Percentiles rank a stretch among this genome's conserved stretches.
phyloP scores from a whole-genome alignment of 2,888 invertebrate genomes.

The Mystacides longicornis region DNA sequence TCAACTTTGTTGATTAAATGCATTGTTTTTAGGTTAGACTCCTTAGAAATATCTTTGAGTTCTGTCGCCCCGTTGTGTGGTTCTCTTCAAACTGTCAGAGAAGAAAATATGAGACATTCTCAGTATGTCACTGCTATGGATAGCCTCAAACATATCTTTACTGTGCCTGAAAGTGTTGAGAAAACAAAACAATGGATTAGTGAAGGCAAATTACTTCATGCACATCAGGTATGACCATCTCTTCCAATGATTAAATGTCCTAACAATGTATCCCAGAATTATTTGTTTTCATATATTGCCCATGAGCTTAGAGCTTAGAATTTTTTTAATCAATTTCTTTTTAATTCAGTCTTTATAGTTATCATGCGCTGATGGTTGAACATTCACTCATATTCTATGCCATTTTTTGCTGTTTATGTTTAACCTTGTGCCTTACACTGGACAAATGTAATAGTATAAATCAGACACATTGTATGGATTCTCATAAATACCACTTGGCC shows the following conservation, averaged over 20 bases:
- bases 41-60: conserved; percentile 66
- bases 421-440: no score
- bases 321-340: no score
- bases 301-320: no score
- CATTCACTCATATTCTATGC: no score
- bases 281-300: neutral
- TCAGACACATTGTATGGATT: no score
- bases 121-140: conserved; percentile 98
- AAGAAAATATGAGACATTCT: conserved; percentile 91
- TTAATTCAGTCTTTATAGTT: no score
- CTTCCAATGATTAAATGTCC: neutral
- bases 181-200: conserved; percentile 91
- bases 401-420: no score
- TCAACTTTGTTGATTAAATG: neutral
- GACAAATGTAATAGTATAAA: no score
- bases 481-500: no score
- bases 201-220: conserved; percentile 89
- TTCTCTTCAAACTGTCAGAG: conserved; percentile 75
- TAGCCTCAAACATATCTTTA: conserved; percentile 96
- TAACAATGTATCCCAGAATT: neutral
- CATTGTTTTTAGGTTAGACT: conserved; percentile 55
- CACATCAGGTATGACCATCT: conserved; percentile 77
- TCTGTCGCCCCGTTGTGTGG: conserved; percentile 73
- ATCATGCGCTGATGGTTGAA: no score
- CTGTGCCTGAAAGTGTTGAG: conserved; percentile 92